These are phyloP conservation scores for Butastur rufipennis DNA, from an alignment of 2,113 vertebrate genomes.

Conservation along the genomic window DNA sequence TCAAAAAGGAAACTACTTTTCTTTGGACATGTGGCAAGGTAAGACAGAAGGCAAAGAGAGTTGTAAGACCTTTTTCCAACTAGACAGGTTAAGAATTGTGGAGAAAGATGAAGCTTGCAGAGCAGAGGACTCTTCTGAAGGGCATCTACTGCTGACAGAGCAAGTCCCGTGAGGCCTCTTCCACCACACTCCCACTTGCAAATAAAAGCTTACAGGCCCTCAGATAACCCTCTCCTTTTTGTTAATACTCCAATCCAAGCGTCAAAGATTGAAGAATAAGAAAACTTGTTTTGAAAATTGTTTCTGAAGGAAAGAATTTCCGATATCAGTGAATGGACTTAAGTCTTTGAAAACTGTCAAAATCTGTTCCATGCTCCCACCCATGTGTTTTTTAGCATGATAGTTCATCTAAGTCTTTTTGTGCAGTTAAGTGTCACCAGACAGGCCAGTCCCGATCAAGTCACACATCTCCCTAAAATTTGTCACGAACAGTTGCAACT, in stretches of 20 bases:
- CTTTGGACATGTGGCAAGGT: background rate
- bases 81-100: background rate
- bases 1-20: background rate
- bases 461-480: background rate
- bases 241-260: background rate
- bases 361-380: background rate
- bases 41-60: background rate
- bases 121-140: background rate
- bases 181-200: background rate
- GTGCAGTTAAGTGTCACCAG: background rate
- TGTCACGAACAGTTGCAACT: background rate
- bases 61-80: background rate
- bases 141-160: background rate
- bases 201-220: background rate
- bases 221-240: background rate
- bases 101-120: background rate
- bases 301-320: background rate
- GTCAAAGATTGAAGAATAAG: background rate
- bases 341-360: background rate
- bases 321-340: background rate
- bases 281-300: background rate
- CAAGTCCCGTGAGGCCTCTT: background rate
- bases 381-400: background rate
- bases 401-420: background rate
- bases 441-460: background rate